Conservation (phyloP, 2,888 invertebrate species). For the Thalpophila matura region DNA sequence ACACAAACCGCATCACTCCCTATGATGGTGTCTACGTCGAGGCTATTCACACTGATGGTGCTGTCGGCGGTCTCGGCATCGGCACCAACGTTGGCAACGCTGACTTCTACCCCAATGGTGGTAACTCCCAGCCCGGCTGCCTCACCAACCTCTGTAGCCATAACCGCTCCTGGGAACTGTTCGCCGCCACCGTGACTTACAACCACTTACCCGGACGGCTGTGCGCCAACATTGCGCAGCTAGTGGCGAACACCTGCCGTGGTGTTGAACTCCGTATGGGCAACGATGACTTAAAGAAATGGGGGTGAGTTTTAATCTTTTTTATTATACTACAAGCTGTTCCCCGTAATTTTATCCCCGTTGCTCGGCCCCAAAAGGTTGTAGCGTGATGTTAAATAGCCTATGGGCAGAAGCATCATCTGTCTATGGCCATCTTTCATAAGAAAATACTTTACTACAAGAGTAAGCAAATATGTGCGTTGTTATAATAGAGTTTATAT, state of each 20-base stretch:
- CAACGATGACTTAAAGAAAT: slow-evolving; percentile 71
- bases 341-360: no score
- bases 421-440: no score
- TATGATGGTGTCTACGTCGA: slow-evolving; percentile 80
- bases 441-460: no score
- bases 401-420: no score
- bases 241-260: slow-evolving; percentile 68
- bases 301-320: slow-evolving; percentile 72
- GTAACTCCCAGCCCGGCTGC: slow-evolving; percentile 77
- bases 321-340: no score
- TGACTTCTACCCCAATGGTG: slow-evolving; percentile 91
- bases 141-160: slow-evolving; percentile 72
- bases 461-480: no score
- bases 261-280: slow-evolving; percentile 72
- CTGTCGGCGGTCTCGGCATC: slow-evolving; percentile 80
- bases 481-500: no score
- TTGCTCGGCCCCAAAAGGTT: no score
- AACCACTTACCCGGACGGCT: slow-evolving; percentile 70
- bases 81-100: slow-evolving; percentile 83
- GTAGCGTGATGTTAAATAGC: no score
- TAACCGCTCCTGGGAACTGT: slow-evolving; percentile 74
- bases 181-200: slow-evolving; percentile 69
- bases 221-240: slow-evolving; percentile 65
- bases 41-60: slow-evolving; percentile 71
- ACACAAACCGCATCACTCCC: slow-evolving; percentile 59